Evolutionary conservation across 2,113 vertebrate species (phyloP).

Genomic region (Myocastor coypus): DNA sequence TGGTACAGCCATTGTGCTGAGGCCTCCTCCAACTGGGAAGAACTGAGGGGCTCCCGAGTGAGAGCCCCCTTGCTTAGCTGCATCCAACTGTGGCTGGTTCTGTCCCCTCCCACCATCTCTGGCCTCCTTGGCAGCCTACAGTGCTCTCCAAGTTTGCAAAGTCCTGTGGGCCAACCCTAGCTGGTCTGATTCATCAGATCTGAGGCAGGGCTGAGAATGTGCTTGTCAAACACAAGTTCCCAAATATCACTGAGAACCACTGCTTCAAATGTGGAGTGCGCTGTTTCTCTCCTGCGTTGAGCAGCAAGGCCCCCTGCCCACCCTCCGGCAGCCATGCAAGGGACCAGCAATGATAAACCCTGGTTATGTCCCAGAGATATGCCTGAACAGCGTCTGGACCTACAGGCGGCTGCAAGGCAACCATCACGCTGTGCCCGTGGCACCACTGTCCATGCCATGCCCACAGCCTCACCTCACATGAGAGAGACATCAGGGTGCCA

Average conservation of each 20-base stretch:
- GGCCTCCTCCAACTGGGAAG: not conserved
- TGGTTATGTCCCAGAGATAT: not conserved
- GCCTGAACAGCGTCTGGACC: not conserved
- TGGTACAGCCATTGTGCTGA: not conserved
- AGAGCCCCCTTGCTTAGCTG: not conserved
- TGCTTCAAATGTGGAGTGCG: no score
- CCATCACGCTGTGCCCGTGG: not conserved
- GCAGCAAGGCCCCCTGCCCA: not conserved
- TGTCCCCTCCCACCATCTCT: not conserved
- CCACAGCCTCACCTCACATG: not conserved
- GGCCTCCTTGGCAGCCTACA: not conserved
- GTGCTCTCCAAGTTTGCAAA: not conserved
- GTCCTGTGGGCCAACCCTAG: not conserved
- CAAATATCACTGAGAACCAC: not conserved
- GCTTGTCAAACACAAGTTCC: not conserved
- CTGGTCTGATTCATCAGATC: not conserved
- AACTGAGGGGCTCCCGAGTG: no score
- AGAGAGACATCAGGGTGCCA: not conserved
- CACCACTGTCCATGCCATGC: not conserved
- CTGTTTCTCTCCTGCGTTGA: not conserved
- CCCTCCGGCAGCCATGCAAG: not conserved
- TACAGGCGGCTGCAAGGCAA: not conserved
- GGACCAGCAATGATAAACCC: slow-evolving; percentile 1
- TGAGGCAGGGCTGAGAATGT: not conserved
- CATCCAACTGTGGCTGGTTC: not conserved